Evolutionary conservation across 2,888 invertebrate genomes (phyloP).

Genomic region (Pheosia gnoma): DNA sequence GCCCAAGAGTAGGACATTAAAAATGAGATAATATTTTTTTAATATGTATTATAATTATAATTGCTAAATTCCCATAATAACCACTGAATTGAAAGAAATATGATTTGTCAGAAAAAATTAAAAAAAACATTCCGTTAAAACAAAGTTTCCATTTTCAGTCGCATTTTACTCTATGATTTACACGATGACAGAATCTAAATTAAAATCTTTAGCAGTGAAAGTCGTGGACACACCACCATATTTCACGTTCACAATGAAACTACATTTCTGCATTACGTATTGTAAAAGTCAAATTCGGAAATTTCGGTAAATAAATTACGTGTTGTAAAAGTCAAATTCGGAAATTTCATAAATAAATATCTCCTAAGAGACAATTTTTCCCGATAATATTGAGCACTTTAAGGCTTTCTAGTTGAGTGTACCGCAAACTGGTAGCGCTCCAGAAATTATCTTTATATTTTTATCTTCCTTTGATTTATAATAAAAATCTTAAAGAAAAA

Average conservation of each 20-base stretch:
- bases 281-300: neutral
- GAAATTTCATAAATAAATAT: neutral
- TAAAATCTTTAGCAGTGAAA: neutral
- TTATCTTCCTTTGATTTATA: neutral
- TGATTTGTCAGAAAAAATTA: too few relatives aligned
- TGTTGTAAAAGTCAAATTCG: neutral
- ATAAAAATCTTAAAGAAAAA: neutral
- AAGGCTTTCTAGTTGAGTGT: neutral
- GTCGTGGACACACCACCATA: neutral
- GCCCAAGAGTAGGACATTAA: too few relatives aligned
- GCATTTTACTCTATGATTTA: neutral
- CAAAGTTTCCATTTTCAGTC: neutral
- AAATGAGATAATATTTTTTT: too few relatives aligned
- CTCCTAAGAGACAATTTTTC: neutral
- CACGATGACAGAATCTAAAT: neutral
- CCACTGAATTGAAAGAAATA: too few relatives aligned
- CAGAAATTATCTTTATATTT: neutral
- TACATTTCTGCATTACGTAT: too few relatives aligned
- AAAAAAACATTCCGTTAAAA: too few relatives aligned
- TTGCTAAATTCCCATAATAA: too few relatives aligned
- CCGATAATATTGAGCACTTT: neutral
- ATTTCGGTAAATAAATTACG: neutral
- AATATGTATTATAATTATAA: too few relatives aligned
- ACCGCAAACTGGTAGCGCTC: neutral
- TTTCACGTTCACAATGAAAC: neutral